phyloP scores from a whole-genome alignment of 30 jellyfish, hydroid and myxozoan genomes.

The Nemopilema nomurai region DNA sequence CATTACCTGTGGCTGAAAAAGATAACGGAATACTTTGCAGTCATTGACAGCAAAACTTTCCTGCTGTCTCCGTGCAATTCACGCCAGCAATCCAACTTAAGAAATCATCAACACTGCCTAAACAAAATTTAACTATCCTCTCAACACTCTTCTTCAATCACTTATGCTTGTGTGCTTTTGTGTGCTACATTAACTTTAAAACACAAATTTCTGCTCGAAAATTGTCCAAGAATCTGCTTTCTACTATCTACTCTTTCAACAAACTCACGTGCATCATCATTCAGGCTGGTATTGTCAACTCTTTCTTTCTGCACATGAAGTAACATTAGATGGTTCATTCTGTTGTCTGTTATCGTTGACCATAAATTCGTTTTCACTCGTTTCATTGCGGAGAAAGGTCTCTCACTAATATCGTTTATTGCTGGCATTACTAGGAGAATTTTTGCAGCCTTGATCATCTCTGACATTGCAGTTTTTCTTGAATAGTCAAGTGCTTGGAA shows the following conservation, averaged over 20 bases:
- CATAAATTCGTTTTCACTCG: slow-evolving; percentile 27
- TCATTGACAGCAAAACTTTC: too few species aligned
- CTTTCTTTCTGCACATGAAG: slow-evolving; percentile 30
- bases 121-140: too few species aligned
- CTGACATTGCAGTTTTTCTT: neutral
- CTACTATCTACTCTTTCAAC: too few species aligned
- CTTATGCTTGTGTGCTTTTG: slow-evolving; percentile 39
- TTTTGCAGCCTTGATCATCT: neutral
- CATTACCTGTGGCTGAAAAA: too few species aligned
- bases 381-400: slow-evolving; percentile 49
- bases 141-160: too few species aligned
- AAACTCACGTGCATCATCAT: too few species aligned
- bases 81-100: too few species aligned
- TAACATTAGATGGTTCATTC: slow-evolving; percentile 32
- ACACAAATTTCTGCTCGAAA: slow-evolving; percentile 30
- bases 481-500: neutral
- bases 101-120: too few species aligned
- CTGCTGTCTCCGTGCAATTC: too few species aligned
- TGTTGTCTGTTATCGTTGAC: slow-evolving; percentile 17
- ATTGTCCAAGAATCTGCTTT: slow-evolving; percentile 47
- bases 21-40: too few species aligned
- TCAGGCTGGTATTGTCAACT: too few species aligned
- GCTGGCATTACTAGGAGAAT: slow-evolving; percentile 54
- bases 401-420: slow-evolving; percentile 40
- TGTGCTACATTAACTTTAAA: slow-evolving; percentile 27